Evolutionary conservation across 2,797 vertebrate species (phyloP).

Genomic region (Parambassis ranga): DNA sequence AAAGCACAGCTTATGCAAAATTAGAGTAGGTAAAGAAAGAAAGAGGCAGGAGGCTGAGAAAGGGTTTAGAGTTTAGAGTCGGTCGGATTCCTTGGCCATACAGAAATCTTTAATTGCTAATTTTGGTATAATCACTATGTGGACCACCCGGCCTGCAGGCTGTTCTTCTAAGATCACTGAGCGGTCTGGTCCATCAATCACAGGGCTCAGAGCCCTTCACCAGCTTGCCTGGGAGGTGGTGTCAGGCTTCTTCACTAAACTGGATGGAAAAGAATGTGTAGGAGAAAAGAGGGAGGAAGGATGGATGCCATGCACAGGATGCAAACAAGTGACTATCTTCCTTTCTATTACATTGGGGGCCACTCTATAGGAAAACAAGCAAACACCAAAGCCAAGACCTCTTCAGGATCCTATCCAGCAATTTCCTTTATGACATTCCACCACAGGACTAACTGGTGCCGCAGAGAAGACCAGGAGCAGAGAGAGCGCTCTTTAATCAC

Average conservation of each 20-base stretch:
- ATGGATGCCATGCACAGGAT: slow-evolving; percentile 39
- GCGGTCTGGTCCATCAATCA: slow-evolving; percentile 66
- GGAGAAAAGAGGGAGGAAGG: slow-evolving; percentile 32
- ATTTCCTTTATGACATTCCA: slow-evolving; percentile 41
- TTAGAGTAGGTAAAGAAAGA: slow-evolving; percentile 30
- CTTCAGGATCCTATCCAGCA: slow-evolving; percentile 42
- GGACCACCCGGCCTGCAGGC: slow-evolving; percentile 61
- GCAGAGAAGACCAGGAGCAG: slow-evolving; percentile 41
- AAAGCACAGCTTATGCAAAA: slow-evolving; percentile 64
- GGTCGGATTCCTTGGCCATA: slow-evolving; percentile 45
- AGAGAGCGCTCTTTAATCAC: slow-evolving; percentile 58
- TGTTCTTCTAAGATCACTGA: slow-evolving; percentile 34
- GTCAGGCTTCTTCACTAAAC: slow-evolving; percentile 36
- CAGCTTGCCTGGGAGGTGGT: slow-evolving; percentile 41
- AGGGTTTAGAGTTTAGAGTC: slow-evolving; percentile 18
- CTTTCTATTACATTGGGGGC: slow-evolving; percentile 39
- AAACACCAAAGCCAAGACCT: slow-evolving; percentile 37
- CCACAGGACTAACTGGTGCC: slow-evolving; percentile 54
- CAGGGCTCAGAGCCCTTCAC: slow-evolving; percentile 44
- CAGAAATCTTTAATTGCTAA: slow-evolving; percentile 67
- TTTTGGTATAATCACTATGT: slow-evolving; percentile 57
- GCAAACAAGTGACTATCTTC: slow-evolving; percentile 33
- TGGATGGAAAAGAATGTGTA: slow-evolving; percentile 40
- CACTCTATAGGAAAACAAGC: slow-evolving; percentile 44
- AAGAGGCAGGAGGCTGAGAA: slow-evolving; percentile 31